phyloP scores from a whole-genome alignment of 2,888 invertebrate genomes.

The Schrankia costaestrigalis region DNA sequence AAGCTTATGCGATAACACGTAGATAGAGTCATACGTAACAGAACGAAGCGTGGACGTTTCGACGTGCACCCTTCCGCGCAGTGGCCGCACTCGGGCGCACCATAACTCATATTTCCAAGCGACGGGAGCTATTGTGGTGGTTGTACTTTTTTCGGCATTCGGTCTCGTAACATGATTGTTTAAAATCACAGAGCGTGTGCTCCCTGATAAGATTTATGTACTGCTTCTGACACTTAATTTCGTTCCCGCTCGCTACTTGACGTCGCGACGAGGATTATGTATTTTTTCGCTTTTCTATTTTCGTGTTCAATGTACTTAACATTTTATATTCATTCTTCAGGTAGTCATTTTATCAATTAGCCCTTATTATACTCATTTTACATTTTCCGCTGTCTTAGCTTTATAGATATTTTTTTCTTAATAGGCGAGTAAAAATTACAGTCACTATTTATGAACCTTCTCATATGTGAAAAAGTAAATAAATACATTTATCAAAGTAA shows the following conservation, averaged over 20 bases:
- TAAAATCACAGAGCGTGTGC: constrained; percentile 65
- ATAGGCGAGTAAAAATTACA: too few relatives aligned
- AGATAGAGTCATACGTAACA: too few relatives aligned
- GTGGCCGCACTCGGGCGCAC: constrained; percentile 32
- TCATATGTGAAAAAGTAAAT: neutral
- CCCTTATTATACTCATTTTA: too few relatives aligned
- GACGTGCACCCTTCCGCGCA: constrained; percentile 30
- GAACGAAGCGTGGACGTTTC: constrained; percentile 18
- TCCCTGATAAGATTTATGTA: constrained; percentile 68
- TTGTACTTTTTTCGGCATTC: constrained; percentile 50
- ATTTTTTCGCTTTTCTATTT: constrained; percentile 23
- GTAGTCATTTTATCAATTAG: too few relatives aligned
- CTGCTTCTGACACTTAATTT: constrained; percentile 73
- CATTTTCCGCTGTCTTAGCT: too few relatives aligned
- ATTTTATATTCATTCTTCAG: constrained; percentile 7
- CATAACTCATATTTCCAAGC: constrained; percentile 57
- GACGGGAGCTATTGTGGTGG: constrained; percentile 52
- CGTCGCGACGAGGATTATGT: constrained; percentile 35
- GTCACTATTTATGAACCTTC: too few relatives aligned
- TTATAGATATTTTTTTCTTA: too few relatives aligned
- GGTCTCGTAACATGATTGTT: constrained; percentile 59
- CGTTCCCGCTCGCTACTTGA: constrained; percentile 55
- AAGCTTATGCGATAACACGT: constrained; percentile 26
- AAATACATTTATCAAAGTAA: too few relatives aligned
- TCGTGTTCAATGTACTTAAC: constrained; percentile 25